phyloP scores from a whole-genome alignment of 2,888 invertebrate species.

The Halocaridina rubra region DNA sequence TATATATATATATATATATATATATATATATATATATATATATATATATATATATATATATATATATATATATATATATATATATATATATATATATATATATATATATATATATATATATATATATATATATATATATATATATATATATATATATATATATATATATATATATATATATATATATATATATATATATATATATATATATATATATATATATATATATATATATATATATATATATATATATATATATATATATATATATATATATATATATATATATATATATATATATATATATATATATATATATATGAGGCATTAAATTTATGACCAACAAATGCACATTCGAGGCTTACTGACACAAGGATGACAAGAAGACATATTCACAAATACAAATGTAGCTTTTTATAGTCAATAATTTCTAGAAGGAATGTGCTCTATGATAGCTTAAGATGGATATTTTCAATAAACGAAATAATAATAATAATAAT shows the following conservation, averaged over 20 bases:
- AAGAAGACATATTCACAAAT: not conserved
- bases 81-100: not conserved
- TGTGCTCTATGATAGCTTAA: not conserved
- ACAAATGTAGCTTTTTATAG: not conserved
- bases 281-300: not conserved
- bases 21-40: too few relatives aligned
- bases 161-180: not conserved
- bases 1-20: not conserved
- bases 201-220: conserved; percentile 20
- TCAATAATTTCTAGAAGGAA: not conserved
- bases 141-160: not conserved
- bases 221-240: conserved; percentile 9
- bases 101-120: not conserved
- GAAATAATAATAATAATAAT: not conserved
- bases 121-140: not conserved
- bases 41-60: not conserved
- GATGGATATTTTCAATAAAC: not conserved
- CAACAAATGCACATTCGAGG: too few relatives aligned
- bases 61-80: not conserved
- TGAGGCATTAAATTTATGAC: not conserved
- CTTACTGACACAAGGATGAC: too few relatives aligned
- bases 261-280: not conserved
- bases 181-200: not conserved
- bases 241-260: conserved; percentile 12
- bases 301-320: not conserved